Evolutionary conservation across 2,797 vertebrate species (phyloP).

Genomic region (Protosalanx chinensis): DNA sequence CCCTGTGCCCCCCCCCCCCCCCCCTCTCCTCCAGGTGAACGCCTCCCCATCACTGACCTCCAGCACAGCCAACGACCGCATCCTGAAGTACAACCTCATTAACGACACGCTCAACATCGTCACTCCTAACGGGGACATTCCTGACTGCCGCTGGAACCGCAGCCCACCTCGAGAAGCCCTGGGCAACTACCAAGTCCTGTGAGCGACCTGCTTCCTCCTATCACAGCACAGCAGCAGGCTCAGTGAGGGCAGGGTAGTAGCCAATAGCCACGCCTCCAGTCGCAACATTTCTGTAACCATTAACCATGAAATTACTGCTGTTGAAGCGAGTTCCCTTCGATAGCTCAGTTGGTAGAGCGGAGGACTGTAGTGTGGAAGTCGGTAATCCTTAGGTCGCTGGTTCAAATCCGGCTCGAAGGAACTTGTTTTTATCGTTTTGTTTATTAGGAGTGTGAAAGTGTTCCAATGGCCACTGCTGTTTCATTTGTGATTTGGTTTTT

Average conservation of each 20-base stretch:
- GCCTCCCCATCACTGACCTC: constrained; percentile 97
- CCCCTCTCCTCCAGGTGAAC: constrained; percentile 79
- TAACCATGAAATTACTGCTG: not conserved
- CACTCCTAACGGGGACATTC: constrained; percentile 89
- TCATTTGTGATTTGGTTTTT: not conserved
- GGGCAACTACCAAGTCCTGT: constrained; percentile 95
- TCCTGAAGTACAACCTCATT: constrained; percentile 97
- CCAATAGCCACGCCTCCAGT: not conserved
- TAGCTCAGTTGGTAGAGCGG: constrained; percentile 58
- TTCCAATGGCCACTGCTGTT: not conserved
- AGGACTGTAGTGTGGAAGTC: constrained; percentile 41
- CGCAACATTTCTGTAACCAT: not conserved
- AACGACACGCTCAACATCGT: constrained; percentile 97
- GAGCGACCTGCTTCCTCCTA: constrained; percentile 63
- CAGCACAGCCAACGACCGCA: constrained; percentile 96
- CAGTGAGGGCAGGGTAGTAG: constrained; percentile 7
- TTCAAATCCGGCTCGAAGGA: constrained; percentile 59
- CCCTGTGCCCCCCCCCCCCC: not conserved
- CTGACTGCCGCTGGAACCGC: constrained; percentile 94
- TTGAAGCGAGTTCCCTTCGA: constrained; percentile 30
- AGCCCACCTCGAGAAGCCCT: constrained; percentile 87
- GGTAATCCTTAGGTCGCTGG: constrained; percentile 56
- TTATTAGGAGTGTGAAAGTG: not conserved
- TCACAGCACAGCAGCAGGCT: constrained; percentile 9
- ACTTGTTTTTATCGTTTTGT: not conserved